Evolutionary conservation across 2,797 vertebrate genomes (phyloP).

Genomic region (Salarias fasciatus): DNA sequence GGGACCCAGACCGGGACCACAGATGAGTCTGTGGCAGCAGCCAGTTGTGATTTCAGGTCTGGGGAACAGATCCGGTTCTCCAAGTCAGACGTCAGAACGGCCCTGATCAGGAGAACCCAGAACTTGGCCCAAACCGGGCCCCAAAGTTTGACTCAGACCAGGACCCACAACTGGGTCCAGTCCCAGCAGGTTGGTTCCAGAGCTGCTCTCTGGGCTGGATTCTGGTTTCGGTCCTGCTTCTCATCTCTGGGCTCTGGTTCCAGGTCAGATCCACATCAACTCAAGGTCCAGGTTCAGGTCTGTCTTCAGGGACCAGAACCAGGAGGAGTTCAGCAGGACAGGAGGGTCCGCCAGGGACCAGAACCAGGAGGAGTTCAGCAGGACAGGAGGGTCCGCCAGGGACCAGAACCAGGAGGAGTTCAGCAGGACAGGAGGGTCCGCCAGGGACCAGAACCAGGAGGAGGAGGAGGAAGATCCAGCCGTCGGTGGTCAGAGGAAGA

Average conservation of each 20-base stretch:
- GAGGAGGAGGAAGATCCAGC: conserved; percentile 50
- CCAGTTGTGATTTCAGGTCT: conserved; percentile 2
- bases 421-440: neutral
- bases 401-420: neutral
- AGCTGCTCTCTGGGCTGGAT: neutral
- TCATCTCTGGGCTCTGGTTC: conserved; percentile 7
- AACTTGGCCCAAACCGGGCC: neutral
- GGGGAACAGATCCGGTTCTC: conserved; percentile 3
- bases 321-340: neutral
- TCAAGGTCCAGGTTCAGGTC: too few relatives aligned
- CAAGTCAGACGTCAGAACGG: conserved; percentile 34
- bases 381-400: neutral
- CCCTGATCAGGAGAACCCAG: conserved; percentile 32
- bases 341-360: conserved; percentile 1
- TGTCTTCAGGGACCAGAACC: neutral
- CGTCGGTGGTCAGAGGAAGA: conserved; percentile 51
- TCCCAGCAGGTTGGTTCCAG: conserved; percentile 8
- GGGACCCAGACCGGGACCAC: neutral
- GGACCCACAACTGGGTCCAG: neutral
- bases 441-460: neutral
- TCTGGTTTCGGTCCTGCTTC: neutral
- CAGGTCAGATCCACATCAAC: conserved; percentile 23
- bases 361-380: neutral
- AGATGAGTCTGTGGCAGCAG: neutral
- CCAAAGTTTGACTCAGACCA: neutral